Conservation (phyloP, 2,888 invertebrate species). For the Flexamia atlantica region DNA sequence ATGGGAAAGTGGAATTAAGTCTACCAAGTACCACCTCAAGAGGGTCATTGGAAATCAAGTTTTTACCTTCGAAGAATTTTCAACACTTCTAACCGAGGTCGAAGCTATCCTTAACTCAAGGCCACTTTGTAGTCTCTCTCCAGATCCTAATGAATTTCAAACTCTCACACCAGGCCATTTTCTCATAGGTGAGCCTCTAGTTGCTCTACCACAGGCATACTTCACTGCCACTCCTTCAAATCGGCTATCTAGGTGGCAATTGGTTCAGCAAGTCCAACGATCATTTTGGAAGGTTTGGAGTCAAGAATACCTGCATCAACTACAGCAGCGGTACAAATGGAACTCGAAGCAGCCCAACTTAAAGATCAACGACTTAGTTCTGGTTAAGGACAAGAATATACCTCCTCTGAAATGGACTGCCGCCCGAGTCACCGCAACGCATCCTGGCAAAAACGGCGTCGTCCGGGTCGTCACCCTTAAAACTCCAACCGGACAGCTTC, state of each 20-base stretch:
- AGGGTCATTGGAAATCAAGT: constrained; percentile 68
- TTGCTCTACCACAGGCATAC: neutral
- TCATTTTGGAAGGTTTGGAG: constrained; percentile 70
- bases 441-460: constrained; percentile 70
- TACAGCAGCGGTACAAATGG: constrained; percentile 71
- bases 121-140: constrained; percentile 67
- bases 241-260: constrained; percentile 69
- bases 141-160: constrained; percentile 24
- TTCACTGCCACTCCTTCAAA: constrained; percentile 17
- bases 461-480: constrained; percentile 69
- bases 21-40: constrained; percentile 71
- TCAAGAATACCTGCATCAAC: constrained; percentile 69
- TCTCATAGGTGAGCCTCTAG: constrained; percentile 21
- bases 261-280: constrained; percentile 68
- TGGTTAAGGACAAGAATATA: constrained; percentile 69
- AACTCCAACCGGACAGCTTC: constrained; percentile 66
- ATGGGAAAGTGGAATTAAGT: constrained; percentile 72
- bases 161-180: constrained; percentile 45
- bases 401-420: constrained; percentile 70
- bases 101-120: constrained; percentile 72
- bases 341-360: constrained; percentile 60
- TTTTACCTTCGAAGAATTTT: constrained; percentile 72
- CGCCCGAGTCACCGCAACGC: constrained; percentile 68
- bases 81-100: constrained; percentile 71
- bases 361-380: constrained; percentile 68